Evolutionary conservation across 2,113 vertebrate species (phyloP), one percentile per base, ranked within the genome.

Genomic region (Gasterosteus nipponicus): DNA sequence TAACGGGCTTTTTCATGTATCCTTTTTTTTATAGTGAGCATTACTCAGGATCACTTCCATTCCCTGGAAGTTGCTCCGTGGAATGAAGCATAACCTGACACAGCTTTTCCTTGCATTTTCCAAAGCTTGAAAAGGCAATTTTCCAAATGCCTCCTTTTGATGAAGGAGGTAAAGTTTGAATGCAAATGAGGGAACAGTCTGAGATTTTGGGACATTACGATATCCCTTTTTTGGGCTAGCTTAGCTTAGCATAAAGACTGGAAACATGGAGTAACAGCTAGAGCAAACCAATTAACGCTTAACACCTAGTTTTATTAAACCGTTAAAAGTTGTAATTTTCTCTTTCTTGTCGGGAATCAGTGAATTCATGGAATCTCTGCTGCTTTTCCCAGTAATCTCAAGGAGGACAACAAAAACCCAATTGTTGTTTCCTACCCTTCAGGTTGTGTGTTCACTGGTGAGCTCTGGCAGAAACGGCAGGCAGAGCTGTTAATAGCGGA

Each of bases 1-100:
- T 10, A 59, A 69, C 81, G 54, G 63, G 63, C 18, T 81, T 71
- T 46, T 53, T 77, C 68, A 41, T 54, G 75, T 54, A 14, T 82
- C 73, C 77, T 63, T 86, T 38, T 86, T 38, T 56, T 78, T 79
- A 66, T 81, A 85, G 71, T 64, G 71, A 18, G 33, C 77, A 19
- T 80, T 72, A 41, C 75, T 39, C 61, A 71, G 71, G 58, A 77
- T 69, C 60, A 60, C 39, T 83, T 26, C 22, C 22, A 26, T 26
- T 26, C 69, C 54, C 47, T 84, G 84, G 84, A 86, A 38, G 82
- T 74, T 19, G 62, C 75, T 58, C 80, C 62, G 83, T 72, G 72
- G 62, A 84, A 75, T 77, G 41, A 19, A 57, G 57, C 67, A 49
- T 64, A 47, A 68, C 62, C 11, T 79, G 72, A 81, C 77, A 69